A percentile compares a stretch with the other conserved stretches of the same genome.
phyloP scores from a whole-genome alignment of 2,888 invertebrate genomes.

The Melangyna quadrimaculata region DNA sequence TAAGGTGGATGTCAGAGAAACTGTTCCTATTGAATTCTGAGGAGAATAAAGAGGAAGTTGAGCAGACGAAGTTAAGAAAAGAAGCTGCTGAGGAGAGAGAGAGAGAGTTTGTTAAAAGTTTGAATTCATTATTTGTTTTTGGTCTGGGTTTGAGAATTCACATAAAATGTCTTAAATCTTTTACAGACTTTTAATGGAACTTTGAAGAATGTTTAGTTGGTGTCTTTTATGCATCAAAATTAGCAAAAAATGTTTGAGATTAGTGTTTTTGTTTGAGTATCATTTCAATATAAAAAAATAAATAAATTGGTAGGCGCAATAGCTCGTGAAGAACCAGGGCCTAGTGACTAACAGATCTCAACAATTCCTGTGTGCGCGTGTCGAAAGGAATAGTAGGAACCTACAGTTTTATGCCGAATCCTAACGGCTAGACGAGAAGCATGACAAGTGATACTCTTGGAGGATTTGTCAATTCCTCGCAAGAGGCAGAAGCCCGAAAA shows the following conservation, averaged over 20 bases:
- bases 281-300: neutral
- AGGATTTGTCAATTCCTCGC: no score
- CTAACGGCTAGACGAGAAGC: no score
- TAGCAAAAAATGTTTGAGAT: neutral
- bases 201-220: neutral
- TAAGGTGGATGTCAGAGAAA: conserved; percentile 2
- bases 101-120: conserved; percentile 5
- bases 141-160: neutral
- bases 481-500: no score
- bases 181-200: conserved; percentile 1
- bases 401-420: no score
- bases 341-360: no score
- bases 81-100: neutral
- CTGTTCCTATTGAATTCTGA: neutral
- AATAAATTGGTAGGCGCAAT: no score
- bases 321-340: no score
- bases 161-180: conserved; percentile 6
- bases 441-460: no score
- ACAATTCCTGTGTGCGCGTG: no score
- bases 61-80: neutral
- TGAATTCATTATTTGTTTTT: neutral
- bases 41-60: neutral
- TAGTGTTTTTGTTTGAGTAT: neutral
- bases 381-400: no score
- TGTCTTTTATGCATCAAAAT: neutral